Percentiles rank a stretch among this genome's conserved stretches.
Evolutionary conservation across 2,888 invertebrate genomes (phyloP).

Genomic region (Andrena bucephala): DNA sequence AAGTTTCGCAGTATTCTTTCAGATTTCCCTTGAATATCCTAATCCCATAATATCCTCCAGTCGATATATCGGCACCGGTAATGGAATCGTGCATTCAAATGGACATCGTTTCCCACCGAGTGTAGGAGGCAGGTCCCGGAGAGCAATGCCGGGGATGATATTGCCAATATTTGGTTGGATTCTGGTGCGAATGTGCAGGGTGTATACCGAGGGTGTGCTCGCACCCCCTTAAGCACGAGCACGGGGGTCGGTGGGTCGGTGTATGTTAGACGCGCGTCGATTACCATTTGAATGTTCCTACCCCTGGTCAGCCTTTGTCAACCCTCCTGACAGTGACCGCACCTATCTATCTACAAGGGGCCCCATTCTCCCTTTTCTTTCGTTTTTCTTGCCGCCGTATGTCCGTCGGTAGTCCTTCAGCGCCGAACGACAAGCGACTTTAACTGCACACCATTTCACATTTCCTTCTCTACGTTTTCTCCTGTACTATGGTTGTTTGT

Average conservation of each 20-base stretch:
- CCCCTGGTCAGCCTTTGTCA: constrained; percentile 81
- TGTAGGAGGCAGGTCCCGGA: constrained; percentile 69
- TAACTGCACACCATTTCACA: constrained; percentile 22
- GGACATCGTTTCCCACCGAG: constrained; percentile 76
- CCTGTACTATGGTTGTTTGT: background rate
- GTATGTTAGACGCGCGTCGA: constrained; percentile 81
- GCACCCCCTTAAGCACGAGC: constrained; percentile 64
- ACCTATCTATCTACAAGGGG: constrained; percentile 68
- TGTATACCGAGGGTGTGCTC: constrained; percentile 65
- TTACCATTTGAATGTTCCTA: constrained; percentile 83
- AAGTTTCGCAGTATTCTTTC: constrained; percentile 54
- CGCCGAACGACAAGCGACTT: constrained; percentile 33
- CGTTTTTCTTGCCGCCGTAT: constrained; percentile 62
- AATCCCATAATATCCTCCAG: constrained; percentile 79
- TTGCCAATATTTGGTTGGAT: constrained; percentile 85
- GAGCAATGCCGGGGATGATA: constrained; percentile 81
- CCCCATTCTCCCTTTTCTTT: constrained; percentile 51
- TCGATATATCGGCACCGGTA: constrained; percentile 75
- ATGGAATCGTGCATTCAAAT: constrained; percentile 80
- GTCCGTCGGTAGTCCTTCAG: constrained; percentile 52
- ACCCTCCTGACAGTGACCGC: constrained; percentile 76
- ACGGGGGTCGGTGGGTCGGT: constrained; percentile 62
- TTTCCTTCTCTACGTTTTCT: constrained; percentile 19
- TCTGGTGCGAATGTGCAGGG: constrained; percentile 77
- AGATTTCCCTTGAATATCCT: constrained; percentile 73